Percentiles rank a stretch among this genome's conserved stretches.
Conservation (phyloP, 2,797 vertebrate species). For the Sebastes alutus region DNA sequence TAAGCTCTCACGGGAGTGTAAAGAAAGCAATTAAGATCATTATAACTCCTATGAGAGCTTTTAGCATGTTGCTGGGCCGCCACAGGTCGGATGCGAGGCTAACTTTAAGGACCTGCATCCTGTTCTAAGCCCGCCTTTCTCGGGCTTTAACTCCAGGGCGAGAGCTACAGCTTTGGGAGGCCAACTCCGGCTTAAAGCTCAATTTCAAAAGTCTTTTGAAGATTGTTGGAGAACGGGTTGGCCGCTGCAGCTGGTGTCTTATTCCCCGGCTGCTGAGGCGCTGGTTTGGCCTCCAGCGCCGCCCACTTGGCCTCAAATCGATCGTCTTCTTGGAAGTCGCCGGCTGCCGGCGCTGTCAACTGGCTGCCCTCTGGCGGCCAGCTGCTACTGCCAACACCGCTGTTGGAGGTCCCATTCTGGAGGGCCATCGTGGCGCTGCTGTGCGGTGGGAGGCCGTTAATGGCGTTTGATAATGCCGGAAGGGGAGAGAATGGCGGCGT, state of each 20-base stretch:
- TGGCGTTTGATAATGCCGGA: conserved; percentile 53
- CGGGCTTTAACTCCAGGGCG: conserved; percentile 37
- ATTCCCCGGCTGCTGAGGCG: conserved; percentile 67
- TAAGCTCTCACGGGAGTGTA: conserved; percentile 30
- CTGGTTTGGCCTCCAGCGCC: conserved; percentile 87
- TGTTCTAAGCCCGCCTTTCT: conserved; percentile 24
- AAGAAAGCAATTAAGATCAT: conserved; percentile 63
- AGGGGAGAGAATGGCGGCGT: conserved; percentile 65
- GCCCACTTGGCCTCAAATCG: conserved; percentile 95
- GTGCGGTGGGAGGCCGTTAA: conserved; percentile 74
- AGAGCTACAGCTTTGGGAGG: conserved; percentile 45
- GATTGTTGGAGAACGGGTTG: conserved; percentile 91
- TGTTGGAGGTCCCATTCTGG: conserved; percentile 78
- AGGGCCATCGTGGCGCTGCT: conserved; percentile 55
- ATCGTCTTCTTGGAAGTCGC: conserved; percentile 83
- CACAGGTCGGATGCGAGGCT: conserved; percentile 21
- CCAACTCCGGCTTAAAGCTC: conserved; percentile 82
- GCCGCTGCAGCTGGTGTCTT: conserved; percentile 80
- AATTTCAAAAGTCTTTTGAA: conserved; percentile 90
- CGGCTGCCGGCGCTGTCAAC: conserved; percentile 58
- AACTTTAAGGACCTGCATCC: conserved; percentile 41
- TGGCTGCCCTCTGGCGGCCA: conserved; percentile 84
- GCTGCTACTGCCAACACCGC: conserved; percentile 49
- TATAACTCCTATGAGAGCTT: conserved; percentile 40
- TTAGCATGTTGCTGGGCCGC: conserved; percentile 46